These are phyloP conservation scores for Metaphire vulgaris DNA, from an alignment of 1,140 invertebrate species.

Conservation along the genomic window DNA sequence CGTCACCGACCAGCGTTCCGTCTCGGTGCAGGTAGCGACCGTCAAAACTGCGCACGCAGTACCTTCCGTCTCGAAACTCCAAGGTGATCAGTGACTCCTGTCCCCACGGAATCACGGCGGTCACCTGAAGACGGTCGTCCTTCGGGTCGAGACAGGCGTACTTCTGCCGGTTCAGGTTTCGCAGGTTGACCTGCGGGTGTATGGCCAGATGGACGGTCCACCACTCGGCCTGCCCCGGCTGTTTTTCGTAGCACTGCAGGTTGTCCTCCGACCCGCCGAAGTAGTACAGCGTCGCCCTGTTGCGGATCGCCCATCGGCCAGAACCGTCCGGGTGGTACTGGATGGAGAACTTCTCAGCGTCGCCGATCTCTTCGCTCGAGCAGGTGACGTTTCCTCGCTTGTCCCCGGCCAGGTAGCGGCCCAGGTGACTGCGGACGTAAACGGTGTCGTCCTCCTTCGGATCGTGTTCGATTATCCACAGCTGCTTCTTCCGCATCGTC, in stretches of 20 bases:
- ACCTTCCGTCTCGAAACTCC: slow-evolving; percentile 82
- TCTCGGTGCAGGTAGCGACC: slow-evolving; percentile 80
- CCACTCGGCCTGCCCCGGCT: slow-evolving; percentile 72
- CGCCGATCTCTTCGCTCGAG: slow-evolving; percentile 64
- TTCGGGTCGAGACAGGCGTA: slow-evolving; percentile 86
- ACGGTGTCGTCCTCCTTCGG: slow-evolving; percentile 61
- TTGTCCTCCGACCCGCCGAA: slow-evolving; percentile 84
- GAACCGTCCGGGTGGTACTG: slow-evolving; percentile 58
- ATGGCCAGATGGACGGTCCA: slow-evolving; percentile 91
- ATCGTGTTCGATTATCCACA: slow-evolving; percentile 60
- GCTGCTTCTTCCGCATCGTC: slow-evolving; percentile 92
- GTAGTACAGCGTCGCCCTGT: slow-evolving; percentile 86
- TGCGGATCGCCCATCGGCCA: slow-evolving; percentile 85
- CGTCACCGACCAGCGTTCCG: slow-evolving; percentile 63
- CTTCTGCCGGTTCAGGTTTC: slow-evolving; percentile 85
- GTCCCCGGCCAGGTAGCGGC: slow-evolving; percentile 64
- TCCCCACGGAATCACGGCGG: slow-evolving; percentile 95
- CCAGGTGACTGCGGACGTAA: slow-evolving; percentile 80
- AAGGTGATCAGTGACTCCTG: slow-evolving; percentile 92
- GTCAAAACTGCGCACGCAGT: slow-evolving; percentile 91
- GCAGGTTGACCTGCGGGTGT: slow-evolving; percentile 80
- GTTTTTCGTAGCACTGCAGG: slow-evolving; percentile 79
- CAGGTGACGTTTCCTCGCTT: slow-evolving; percentile 92
- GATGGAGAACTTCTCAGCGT: slow-evolving; percentile 75
- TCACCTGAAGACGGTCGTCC: slow-evolving; percentile 82